Evolutionary conservation across 2,888 invertebrate species (phyloP).

Genomic region (Orthonychiurus folsomi): DNA sequence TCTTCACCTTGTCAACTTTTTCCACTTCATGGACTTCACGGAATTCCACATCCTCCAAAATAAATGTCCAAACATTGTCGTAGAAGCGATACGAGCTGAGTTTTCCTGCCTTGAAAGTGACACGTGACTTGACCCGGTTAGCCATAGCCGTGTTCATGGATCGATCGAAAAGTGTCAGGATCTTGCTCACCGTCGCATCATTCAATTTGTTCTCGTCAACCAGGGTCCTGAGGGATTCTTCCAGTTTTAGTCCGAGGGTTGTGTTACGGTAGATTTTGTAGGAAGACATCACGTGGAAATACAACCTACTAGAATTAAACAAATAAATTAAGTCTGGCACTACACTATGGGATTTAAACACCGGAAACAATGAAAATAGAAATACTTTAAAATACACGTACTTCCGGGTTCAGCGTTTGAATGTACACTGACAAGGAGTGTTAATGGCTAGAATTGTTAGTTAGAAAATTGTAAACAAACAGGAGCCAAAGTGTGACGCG

Average conservation of each 20-base stretch:
- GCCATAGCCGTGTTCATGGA: conserved; percentile 90
- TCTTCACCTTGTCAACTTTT: conserved; percentile 88
- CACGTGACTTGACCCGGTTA: conserved; percentile 67
- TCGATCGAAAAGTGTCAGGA: conserved; percentile 91
- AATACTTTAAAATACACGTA: no score
- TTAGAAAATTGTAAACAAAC: no score
- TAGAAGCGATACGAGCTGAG: conserved; percentile 78
- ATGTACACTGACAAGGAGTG: no score
- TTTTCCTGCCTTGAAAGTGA: conserved; percentile 74
- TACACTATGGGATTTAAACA: no score
- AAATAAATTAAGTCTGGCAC: no score
- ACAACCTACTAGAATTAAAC: no score
- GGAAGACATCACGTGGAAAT: conserved; percentile 22
- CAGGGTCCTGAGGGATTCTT: conserved; percentile 93
- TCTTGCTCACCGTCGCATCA: conserved; percentile 82
- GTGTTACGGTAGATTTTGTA: conserved; percentile 41
- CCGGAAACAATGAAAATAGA: no score
- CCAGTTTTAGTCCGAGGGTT: conserved; percentile 79
- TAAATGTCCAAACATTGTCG: conserved; percentile 99
- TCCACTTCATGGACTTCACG: conserved; percentile 88
- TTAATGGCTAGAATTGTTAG: no score
- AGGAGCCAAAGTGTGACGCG: no score
- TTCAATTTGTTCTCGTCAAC: conserved; percentile 70
- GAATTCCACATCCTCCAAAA: conserved; percentile 96
- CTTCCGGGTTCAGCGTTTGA: no score